Evolutionary conservation across 2,797 vertebrate genomes (phyloP), one percentile per base, ranked within the genome.

Genomic region (Pseudochirops corinnae): DNA sequence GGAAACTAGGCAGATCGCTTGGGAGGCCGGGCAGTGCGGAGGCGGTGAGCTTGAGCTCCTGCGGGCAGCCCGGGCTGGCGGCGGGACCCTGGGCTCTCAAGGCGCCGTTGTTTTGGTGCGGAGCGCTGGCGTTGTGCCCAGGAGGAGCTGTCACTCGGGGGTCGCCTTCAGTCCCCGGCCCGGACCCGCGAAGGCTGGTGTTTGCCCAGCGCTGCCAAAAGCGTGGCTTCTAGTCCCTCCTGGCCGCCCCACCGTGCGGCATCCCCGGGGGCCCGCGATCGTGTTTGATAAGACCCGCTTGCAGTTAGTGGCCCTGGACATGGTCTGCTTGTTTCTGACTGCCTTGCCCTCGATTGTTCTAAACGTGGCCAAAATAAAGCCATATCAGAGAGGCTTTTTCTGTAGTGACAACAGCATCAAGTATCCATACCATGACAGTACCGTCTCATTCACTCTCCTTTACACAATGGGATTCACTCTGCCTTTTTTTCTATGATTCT

Each of bases 361-460:
- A 99, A 99, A 99, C 99, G 99, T 99, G 99, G 99, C 99, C 99
- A 99, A 99, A 99, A 98, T 99, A 99, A 99, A 99, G 97, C 99
- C 99, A 94, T 99, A 99, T 99, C 99, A 99, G 98, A 99, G 99
- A 98, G 99, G 99, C 99, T 99, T 99, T 99, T 99, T 99, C 99
- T 99, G 99, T 99, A 99, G 98, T 97, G 99, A 99, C 98, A 99
- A 99, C 98, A 99, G 99, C 99, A 99, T 99, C 99, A 99, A 98
- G 98, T 99, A 99, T 98, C 99, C 99, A 95, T 99, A 99, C 99
- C 99, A 99, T 99, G 96, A 97, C 98, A 99, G 99, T 99, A 99
- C 99, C 97, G 33, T 99, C 99, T 99, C 99, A 98, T 99, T 99
- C 99, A 99, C 99, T 96, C 99, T 99, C 98, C 99, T 99, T 98